These are phyloP conservation scores for Sitodiplosis mosellana DNA, from an alignment of 1,140 invertebrate species.

Conservation along the genomic window DNA sequence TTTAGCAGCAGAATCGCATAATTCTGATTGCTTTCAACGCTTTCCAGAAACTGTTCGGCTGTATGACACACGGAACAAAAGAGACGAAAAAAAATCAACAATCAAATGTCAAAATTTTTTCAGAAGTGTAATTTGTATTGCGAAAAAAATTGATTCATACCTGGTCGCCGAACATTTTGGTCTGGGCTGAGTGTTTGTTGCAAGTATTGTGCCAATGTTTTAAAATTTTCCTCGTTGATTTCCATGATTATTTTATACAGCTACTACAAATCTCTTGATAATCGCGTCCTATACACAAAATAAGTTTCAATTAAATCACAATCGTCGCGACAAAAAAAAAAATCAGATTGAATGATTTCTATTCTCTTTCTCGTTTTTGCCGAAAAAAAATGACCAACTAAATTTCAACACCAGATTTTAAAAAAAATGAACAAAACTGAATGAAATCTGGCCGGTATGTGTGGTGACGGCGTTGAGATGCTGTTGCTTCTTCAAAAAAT, in stretches of 20 bases:
- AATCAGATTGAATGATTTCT: too few species aligned
- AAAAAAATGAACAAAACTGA: too few species aligned
- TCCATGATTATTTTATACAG: constrained; percentile 38
- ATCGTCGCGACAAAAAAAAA: too few species aligned
- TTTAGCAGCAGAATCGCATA: constrained; percentile 74
- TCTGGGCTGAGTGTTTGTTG: constrained; percentile 79
- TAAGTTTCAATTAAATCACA: too few species aligned
- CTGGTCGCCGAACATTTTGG: constrained; percentile 56
- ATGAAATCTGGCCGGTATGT: too few species aligned
- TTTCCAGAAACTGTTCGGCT: constrained; percentile 88
- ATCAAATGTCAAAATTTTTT: not conserved
- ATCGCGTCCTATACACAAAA: too few species aligned
- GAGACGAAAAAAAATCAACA: not conserved
- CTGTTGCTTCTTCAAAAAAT: too few species aligned
- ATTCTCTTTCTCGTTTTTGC: too few species aligned
- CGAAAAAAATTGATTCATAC: constrained; percentile 28
- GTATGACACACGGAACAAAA: constrained; percentile 1
- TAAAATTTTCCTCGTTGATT: constrained; percentile 61
- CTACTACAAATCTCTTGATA: too few species aligned
- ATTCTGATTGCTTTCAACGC: constrained; percentile 77
- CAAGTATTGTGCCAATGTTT: constrained; percentile 62
- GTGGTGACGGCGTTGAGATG: too few species aligned
- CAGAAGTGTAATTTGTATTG: not conserved
- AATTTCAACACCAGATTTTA: too few species aligned
- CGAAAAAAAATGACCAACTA: too few species aligned